Base-by-base conservation (phyloP, 2,888 invertebrate genomes). In the Asteroscopus sphinx region DNA sequence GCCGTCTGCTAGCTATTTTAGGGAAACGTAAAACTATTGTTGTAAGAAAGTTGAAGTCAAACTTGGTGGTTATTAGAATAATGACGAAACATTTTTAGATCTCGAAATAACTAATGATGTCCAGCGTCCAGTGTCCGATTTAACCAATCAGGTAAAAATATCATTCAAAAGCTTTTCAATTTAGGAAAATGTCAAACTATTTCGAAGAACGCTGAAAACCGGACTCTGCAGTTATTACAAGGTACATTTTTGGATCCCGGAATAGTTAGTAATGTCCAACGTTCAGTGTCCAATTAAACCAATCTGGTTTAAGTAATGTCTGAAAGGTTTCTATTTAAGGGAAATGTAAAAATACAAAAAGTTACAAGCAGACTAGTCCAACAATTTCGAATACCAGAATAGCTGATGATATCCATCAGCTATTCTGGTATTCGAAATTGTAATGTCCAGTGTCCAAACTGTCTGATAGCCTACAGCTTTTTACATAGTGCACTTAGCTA, bases 131-230 rank as follows among this genome's bases (percentile, higher is more conserved):
- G 15, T 8, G 11, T 21, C 7, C 12, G 16, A 25, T 37, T 15
- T 47, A 13, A 36, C n/a, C 8, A 1, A 26, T 12, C 11, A 33
- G 11, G n/a, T 33, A 12, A 11, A n/a, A 61, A 35, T 25, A 32
- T 7, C 15, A 1, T 13, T 8, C 33, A 8, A 64, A 37, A 28
- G 21, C n/a, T 46, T 62, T 26, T n/a, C n/a, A n/a, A n/a, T n/a
- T n/a, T n/a, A n/a, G n/a, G n/a, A n/a, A n/a, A n/a, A n/a, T n/a
- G n/a, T n/a, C n/a, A n/a, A n/a, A n/a, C n/a, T n/a, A n/a, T n/a
- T n/a, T n/a, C n/a, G n/a, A n/a, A n/a, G n/a, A n/a, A n/a, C n/a
- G n/a, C n/a, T n/a, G n/a, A n/a, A n/a, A n/a, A n/a, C n/a, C n/a
- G n/a, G n/a, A n/a, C n/a, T n/a, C n/a, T n/a, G n/a, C n/a, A n/a